phyloP scores from a whole-genome alignment of 2,113 vertebrate species.

The Dicrurus megarhynchus region DNA sequence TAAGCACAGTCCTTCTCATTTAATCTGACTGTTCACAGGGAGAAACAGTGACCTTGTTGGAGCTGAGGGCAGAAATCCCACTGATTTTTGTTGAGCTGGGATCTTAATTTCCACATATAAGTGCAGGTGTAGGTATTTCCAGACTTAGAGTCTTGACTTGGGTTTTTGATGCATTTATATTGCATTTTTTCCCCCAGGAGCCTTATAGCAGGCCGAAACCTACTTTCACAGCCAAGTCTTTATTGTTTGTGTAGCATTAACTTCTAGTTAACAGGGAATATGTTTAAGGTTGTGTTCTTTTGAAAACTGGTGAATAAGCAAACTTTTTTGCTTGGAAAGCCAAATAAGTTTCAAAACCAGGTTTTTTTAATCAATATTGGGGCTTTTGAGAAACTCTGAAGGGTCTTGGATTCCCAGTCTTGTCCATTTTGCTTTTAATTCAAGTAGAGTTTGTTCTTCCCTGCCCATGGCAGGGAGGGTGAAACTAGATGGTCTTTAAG shows the following conservation, averaged over 20 bases:
- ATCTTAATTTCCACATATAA: neutral
- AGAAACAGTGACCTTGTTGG: neutral
- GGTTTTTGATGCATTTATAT: neutral
- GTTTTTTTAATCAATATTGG: rapidly evolving
- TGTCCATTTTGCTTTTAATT: neutral
- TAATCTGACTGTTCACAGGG: neutral
- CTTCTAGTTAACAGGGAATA: neutral
- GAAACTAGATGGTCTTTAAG: neutral
- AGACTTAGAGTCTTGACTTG: neutral
- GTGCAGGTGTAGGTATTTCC: neutral
- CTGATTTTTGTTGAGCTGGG: neutral
- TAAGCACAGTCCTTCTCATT: neutral
- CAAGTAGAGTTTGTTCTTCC: neutral
- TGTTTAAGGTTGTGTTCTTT: neutral
- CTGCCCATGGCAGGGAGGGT: neutral
- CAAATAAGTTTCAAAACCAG: rapidly evolving
- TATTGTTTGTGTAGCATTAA: neutral
- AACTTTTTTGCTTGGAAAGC: neutral
- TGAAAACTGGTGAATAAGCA: neutral
- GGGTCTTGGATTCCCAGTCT: neutral
- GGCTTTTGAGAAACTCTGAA: neutral
- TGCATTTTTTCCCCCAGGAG: neutral
- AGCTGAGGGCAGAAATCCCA: neutral
- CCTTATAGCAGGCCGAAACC: neutral
- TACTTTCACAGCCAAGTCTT: neutral